Evolutionary conservation across 35 echinoderm and acorn worm species (phyloP).

Genomic region (Chiridota heheva): DNA sequence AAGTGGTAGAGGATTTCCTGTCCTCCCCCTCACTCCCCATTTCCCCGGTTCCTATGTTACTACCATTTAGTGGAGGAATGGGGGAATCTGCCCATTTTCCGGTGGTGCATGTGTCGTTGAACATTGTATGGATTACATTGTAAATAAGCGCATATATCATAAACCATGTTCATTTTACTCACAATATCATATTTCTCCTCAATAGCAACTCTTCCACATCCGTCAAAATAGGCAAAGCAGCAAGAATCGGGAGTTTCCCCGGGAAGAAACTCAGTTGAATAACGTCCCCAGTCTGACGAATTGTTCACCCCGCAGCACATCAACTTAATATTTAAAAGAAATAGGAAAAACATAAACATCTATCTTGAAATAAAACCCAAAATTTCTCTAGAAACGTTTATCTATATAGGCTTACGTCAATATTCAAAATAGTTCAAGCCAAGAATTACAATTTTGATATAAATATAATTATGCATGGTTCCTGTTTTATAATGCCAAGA

Average conservation of each 20-base stretch:
- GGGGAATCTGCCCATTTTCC: too few relatives aligned
- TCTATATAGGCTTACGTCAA: neutral
- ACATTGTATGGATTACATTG: too few relatives aligned
- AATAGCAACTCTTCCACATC: neutral
- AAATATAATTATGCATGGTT: too few relatives aligned
- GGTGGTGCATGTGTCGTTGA: too few relatives aligned
- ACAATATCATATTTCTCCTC: constrained; percentile 39
- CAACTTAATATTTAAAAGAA: neutral
- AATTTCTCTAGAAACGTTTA: neutral
- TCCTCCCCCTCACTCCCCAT: too few relatives aligned
- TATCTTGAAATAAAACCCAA: too few relatives aligned
- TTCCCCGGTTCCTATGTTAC: too few relatives aligned
- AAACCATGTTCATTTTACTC: neutral
- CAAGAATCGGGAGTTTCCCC: constrained; percentile 22
- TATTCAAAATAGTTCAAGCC: neutral
- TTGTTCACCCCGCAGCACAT: constrained; percentile 4
- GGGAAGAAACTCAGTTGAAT: neutral
- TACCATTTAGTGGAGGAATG: too few relatives aligned
- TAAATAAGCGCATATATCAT: too few relatives aligned
- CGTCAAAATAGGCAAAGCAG: neutral
- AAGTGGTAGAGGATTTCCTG: too few relatives aligned
- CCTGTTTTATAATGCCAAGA: too few relatives aligned
- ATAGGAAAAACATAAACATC: neutral
- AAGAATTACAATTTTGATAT: neutral
- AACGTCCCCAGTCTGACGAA: constrained; percentile 1